Conservation (phyloP, 2,888 invertebrate genomes). For the Pterostichus madidus region DNA sequence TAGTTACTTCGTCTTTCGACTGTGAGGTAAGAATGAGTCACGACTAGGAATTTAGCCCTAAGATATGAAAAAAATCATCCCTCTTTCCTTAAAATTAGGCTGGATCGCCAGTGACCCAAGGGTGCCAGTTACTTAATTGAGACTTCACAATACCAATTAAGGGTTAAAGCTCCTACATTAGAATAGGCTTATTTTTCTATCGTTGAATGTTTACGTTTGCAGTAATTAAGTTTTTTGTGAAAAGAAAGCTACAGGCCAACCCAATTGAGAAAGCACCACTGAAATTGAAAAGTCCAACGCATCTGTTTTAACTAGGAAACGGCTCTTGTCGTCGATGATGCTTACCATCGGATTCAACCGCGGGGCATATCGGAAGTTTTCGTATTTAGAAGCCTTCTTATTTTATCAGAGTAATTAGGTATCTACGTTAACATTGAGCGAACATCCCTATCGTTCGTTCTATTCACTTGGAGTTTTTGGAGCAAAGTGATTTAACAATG, state of each 20-base stretch:
- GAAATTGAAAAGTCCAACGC: conserved; percentile 43
- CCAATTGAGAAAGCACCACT: conserved; percentile 1
- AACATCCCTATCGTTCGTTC: conserved; percentile 16
- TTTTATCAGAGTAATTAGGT: conserved; percentile 13
- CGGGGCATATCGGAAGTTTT: not conserved
- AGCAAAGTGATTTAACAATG: not conserved
- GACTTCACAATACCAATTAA: too few species aligned
- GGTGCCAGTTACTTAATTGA: too few species aligned
- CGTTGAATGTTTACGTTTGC: not conserved
- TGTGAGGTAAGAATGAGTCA: too few species aligned
- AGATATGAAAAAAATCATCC: too few species aligned
- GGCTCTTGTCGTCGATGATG: too few species aligned
- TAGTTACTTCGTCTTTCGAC: too few species aligned
- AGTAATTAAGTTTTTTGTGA: not conserved
- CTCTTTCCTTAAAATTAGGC: too few species aligned
- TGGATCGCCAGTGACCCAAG: too few species aligned
- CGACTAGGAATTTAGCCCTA: too few species aligned
- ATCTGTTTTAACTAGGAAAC: conserved; percentile 61
- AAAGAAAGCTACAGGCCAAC: conserved; percentile 10
- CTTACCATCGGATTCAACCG: too few species aligned
- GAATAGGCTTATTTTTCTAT: not conserved
- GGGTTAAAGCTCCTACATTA: not conserved
- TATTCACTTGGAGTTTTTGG: not conserved
- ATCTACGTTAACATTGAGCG: conserved; percentile 1
- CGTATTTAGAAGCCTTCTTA: not conserved